A percentile compares a stretch with the other conserved stretches of the same genome.
Evolutionary conservation across 2,797 vertebrate species (phyloP).

Genomic region (Tinamus major): DNA sequence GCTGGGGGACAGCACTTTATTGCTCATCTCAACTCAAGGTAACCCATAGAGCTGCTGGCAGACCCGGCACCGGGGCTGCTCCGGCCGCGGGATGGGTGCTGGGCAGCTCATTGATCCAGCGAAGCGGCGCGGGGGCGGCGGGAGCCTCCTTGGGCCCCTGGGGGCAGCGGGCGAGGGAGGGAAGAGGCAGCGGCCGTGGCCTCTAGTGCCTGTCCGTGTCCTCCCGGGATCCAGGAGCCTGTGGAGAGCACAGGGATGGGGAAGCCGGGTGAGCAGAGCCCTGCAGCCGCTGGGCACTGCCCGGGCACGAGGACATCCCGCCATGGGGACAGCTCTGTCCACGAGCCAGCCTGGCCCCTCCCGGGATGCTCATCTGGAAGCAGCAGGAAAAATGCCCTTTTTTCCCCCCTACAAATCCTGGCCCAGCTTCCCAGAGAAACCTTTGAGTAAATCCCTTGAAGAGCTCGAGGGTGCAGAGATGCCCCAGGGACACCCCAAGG

Average conservation of each 20-base stretch:
- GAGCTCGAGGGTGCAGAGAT: too few relatives aligned
- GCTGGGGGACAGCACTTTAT: not conserved
- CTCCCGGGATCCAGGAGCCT: not conserved
- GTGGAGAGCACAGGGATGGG: not conserved
- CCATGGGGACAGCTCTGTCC: not conserved
- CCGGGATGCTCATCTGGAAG: too few relatives aligned
- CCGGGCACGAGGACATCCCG: not conserved
- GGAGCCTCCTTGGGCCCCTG: not conserved
- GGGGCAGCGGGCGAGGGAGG: too few relatives aligned
- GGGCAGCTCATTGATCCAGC: not conserved
- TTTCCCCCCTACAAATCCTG: not conserved
- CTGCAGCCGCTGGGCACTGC: too few relatives aligned
- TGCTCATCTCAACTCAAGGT: not conserved
- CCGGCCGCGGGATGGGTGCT: too few relatives aligned
- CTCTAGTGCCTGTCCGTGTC: fast-evolving
- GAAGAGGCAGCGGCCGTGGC: not conserved
- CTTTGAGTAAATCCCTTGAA: too few relatives aligned
- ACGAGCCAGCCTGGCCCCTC: fast-evolving
- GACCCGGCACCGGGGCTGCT: too few relatives aligned
- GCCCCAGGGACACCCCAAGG: too few relatives aligned
- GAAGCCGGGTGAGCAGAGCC: not conserved
- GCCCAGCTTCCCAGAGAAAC: not conserved
- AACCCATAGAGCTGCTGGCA: too few relatives aligned
- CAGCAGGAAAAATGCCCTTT: not conserved
- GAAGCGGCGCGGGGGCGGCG: not conserved